Conservation (phyloP, 2,888 invertebrate species). For the Cinara cedri region DNA sequence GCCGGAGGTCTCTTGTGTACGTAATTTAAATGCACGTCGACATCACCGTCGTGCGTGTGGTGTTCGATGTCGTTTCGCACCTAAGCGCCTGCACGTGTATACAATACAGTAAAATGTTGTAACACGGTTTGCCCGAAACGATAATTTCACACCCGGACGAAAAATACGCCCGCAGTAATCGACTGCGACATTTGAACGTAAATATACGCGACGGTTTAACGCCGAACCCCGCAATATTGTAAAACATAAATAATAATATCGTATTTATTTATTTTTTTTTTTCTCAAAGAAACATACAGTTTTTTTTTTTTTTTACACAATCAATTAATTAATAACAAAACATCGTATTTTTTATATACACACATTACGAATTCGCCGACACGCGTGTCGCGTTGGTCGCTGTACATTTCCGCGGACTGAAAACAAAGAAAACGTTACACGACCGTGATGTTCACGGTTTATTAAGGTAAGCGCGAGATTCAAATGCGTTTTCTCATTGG, state of each 20-base stretch:
- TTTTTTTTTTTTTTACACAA: neutral
- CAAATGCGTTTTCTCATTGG: neutral
- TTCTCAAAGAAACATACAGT: neutral
- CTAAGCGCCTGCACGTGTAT: neutral
- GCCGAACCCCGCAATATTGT: neutral
- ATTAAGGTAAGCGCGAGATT: neutral
- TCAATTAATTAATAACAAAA: neutral
- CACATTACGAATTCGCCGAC: neutral
- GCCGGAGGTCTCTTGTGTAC: neutral
- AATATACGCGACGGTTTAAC: too few species aligned
- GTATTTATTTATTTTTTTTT: neutral
- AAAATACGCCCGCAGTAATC: neutral
- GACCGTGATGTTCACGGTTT: neutral
- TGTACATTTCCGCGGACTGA: neutral
- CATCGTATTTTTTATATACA: neutral
- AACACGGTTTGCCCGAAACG: neutral
- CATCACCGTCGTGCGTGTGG: neutral
- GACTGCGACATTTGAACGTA: too few species aligned
- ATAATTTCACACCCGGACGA: neutral
- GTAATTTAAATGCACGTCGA: neutral
- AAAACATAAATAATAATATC: neutral
- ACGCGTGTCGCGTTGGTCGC: neutral
- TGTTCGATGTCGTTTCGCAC: constrained; percentile 45
- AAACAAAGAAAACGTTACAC: neutral
- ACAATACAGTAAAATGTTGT: neutral